phyloP scores from a whole-genome alignment of 2,888 invertebrate species.

The Epistrophe grossulariae region DNA sequence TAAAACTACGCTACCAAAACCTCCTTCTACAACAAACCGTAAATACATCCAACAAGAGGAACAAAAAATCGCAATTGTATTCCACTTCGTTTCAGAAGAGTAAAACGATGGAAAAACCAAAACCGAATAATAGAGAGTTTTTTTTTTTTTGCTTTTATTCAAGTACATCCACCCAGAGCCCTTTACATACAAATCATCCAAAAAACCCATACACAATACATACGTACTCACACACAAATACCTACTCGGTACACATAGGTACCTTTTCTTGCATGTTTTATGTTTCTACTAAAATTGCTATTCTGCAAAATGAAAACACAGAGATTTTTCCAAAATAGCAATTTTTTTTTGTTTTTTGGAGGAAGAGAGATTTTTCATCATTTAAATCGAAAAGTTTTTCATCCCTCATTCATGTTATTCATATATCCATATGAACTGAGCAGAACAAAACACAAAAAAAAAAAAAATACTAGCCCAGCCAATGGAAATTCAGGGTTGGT shows the following conservation, averaged over 20 bases:
- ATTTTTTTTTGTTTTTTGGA: slow-evolving; percentile 29
- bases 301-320: slow-evolving; percentile 45
- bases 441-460: background rate
- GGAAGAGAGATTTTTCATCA: slow-evolving; percentile 36
- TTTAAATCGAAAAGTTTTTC: slow-evolving; percentile 35
- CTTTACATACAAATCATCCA: background rate
- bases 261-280: slow-evolving; percentile 17
- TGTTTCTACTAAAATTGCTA: slow-evolving; percentile 42
- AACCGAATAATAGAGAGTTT: slow-evolving; percentile 39
- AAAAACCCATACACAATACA: background rate
- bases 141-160: slow-evolving; percentile 43
- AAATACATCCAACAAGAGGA: background rate
- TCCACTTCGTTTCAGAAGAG: slow-evolving; percentile 24
- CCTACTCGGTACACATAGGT: background rate
- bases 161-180: background rate
- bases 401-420: slow-evolving; percentile 6
- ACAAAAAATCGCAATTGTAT: slow-evolving; percentile 25
- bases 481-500: slow-evolving; percentile 18
- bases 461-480: background rate
- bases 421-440: slow-evolving; percentile 39
- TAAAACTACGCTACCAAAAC: background rate
- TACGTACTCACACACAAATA: background rate
- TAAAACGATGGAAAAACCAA: slow-evolving; percentile 26
- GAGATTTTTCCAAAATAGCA: slow-evolving; percentile 45
- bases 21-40: background rate